phyloP scores from a whole-genome alignment of 2,888 invertebrate species.

The Oscheius onirici region DNA sequence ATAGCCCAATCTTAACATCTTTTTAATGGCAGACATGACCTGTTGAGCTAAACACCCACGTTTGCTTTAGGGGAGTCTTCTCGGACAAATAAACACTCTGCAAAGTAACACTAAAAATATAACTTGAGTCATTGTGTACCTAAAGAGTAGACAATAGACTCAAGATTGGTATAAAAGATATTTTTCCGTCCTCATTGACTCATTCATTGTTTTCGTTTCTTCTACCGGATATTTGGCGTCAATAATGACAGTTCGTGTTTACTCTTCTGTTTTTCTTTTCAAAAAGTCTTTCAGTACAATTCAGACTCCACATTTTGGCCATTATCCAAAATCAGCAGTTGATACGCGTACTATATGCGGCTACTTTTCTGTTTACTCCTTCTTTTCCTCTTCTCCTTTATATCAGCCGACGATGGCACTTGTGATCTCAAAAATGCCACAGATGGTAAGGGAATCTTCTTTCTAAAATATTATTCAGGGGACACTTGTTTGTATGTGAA shows the following conservation, averaged over 20 bases:
- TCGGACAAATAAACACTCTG: not conserved
- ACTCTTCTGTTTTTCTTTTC: not conserved
- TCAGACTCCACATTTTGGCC: not conserved
- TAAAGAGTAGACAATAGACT: too few species aligned
- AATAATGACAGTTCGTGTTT: not conserved
- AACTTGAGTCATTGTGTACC: too few species aligned
- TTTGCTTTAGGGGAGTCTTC: not conserved
- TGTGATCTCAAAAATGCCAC: not conserved
- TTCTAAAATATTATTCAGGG: not conserved
- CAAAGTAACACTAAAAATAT: not conserved
- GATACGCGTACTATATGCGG: slow-evolving; percentile 15
- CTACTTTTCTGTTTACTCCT: not conserved
- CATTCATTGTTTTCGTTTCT: not conserved
- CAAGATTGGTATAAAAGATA: too few species aligned
- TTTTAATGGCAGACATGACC: too few species aligned
- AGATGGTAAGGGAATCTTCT: not conserved
- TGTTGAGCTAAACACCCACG: too few species aligned
- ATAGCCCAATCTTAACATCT: not conserved
- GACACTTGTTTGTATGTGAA: slow-evolving; percentile 53
- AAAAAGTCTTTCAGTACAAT: not conserved
- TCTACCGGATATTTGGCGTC: not conserved
- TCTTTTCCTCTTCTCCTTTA: not conserved
- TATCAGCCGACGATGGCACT: slow-evolving; percentile 6
- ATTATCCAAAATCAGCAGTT: not conserved
- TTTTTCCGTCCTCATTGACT: not conserved